Evolutionary conservation across 1,140 invertebrate species (phyloP), one percentile per base, ranked within the genome.

Genomic region (Lysiphlebus fabarum): DNA sequence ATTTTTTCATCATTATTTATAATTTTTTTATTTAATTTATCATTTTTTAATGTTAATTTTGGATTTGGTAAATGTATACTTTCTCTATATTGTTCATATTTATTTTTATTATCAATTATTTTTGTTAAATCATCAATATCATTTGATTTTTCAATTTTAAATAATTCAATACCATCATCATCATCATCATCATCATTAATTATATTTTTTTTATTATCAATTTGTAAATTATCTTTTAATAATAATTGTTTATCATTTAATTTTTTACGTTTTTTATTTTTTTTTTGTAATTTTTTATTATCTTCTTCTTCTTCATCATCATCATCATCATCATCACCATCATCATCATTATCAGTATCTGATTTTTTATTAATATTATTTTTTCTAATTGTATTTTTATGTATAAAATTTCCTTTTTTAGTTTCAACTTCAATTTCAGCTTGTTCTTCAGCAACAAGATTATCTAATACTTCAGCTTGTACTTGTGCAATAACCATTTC

Each of bases 391-490:
- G 56, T 34, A 49, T 57, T 64, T 47, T 74, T 71, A 36, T 71
- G 74, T 0, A 70, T 53, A 33, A 72, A 49, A 2, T 69, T 74
- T 2, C 75, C 73, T 11, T 61, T 61, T 4, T 70, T 62, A 0
- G 62, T 67, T 40, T 74, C 75, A 6, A 71, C 71, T 43, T 77
- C 71, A 8, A 78, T 67, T 55, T 78, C 71, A 0, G 74, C 72
- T 55, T 77, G 76, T 33, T 81, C 81, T 12, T 81, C 75, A 0
- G 76, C 76, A 0, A 82, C 77, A 38, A 82, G 65, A 43, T 51
- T 75, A 44, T 82, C 81, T 9, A 82, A 54, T 0, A 76, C 73
- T 36, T 79, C 77, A 0, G 77, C 74, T 40, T 79, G 73, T 0
- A 73, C 75, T 17, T 76, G 72, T 0, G 76, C 75, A 11, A 77